A percentile compares a stretch with the other conserved stretches of the same genome.
Evolutionary conservation across 2,113 vertebrate genomes (phyloP).

Genomic region (Callorhinus ursinus): DNA sequence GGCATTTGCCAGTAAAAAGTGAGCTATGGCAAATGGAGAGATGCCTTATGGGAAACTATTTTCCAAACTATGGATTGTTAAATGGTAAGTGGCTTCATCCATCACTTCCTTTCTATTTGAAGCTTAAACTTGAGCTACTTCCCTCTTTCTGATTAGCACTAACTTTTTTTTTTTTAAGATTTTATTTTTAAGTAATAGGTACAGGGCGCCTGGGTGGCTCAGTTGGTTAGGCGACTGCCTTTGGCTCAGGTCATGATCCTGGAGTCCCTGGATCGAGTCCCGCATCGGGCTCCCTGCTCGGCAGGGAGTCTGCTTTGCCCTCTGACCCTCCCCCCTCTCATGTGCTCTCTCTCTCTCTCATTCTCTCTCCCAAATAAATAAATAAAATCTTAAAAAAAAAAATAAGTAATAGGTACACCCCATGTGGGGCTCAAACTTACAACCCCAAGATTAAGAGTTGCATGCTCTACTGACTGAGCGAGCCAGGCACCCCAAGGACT

Average conservation of each 20-base stretch:
- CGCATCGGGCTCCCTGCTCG: too few relatives aligned
- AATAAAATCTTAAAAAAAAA: too few relatives aligned
- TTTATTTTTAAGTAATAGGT: background rate
- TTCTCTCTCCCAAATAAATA: too few relatives aligned
- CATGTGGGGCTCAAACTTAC: background rate
- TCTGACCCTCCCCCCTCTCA: too few relatives aligned
- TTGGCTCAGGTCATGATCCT: too few relatives aligned
- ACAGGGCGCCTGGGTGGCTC: too few relatives aligned
- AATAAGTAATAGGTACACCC: background rate
- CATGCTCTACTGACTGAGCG: background rate
- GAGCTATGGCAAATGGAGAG: background rate
- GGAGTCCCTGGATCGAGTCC: too few relatives aligned
- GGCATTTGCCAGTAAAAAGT: background rate
- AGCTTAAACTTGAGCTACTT: background rate
- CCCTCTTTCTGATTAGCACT: background rate
- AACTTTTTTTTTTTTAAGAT: background rate
- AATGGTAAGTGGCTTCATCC: background rate
- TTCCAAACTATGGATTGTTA: background rate
- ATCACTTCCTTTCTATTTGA: background rate
- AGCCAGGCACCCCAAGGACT: background rate
- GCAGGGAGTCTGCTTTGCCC: too few relatives aligned
- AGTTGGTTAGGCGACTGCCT: too few relatives aligned
- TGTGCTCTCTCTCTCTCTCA: too few relatives aligned
- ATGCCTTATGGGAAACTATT: background rate
- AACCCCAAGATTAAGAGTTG: background rate